These are phyloP conservation scores for Elysia crispata DNA, from an alignment of 2,888 invertebrate genomes.

Conservation along the genomic window DNA sequence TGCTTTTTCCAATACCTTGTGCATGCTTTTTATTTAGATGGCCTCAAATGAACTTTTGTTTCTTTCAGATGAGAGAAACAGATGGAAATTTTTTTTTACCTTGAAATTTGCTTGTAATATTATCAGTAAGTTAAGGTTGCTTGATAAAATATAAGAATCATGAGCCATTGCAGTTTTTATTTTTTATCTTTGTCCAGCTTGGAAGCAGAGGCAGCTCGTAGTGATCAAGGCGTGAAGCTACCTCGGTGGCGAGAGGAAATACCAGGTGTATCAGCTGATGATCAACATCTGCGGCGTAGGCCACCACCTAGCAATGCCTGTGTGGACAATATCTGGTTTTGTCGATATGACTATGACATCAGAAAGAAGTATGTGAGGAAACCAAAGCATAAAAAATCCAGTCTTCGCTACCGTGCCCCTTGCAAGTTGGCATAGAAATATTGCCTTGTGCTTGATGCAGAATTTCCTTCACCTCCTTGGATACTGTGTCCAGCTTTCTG, in stretches of 20 bases:
- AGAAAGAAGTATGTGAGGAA: conserved; percentile 43
- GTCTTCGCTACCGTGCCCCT: conserved; percentile 40
- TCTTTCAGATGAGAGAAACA: background rate
- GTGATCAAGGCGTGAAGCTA: conserved; percentile 16
- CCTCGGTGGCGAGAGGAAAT: conserved; percentile 34
- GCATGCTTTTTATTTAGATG: too few relatives aligned
- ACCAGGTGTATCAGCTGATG: conserved; percentile 30
- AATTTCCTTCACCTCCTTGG: background rate
- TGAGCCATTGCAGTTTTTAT: too few relatives aligned
- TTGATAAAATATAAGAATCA: too few relatives aligned
- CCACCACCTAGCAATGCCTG: conserved; percentile 36
- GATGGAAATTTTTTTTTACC: background rate
- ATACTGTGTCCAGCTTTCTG: too few relatives aligned
- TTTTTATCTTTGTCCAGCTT: conserved; percentile 7
- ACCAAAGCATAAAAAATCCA: conserved; percentile 45
- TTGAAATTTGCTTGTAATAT: background rate
- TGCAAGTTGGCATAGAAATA: conserved; percentile 7
- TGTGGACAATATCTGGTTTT: conserved; percentile 48
- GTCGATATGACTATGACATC: conserved; percentile 46
- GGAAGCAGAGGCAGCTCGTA: conserved; percentile 40
- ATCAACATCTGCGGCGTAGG: conserved; percentile 18
- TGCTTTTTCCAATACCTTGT: too few relatives aligned
- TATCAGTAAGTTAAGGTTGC: too few relatives aligned
- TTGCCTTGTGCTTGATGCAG: background rate
- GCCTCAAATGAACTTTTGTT: too few relatives aligned